These are phyloP conservation scores for crab-eating macaque (Macaca fascicularis) DNA, from an alignment of 2,113 vertebrate species.

Conservation along the genomic window DNA sequence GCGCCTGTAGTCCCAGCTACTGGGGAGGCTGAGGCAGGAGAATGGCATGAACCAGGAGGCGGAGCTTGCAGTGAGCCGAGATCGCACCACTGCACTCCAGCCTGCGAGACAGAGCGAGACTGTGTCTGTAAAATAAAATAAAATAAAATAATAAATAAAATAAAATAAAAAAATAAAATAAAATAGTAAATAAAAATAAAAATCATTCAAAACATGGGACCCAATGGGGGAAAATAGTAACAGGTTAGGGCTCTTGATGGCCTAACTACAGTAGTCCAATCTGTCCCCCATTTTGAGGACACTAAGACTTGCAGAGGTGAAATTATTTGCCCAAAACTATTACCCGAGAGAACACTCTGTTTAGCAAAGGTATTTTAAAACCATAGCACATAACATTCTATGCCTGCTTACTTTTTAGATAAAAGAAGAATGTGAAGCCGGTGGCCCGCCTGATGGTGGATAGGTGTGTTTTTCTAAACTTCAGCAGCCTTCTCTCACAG, in stretches of 20 bases:
- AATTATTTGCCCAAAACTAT: neutral
- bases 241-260: neutral
- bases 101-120: too few species aligned
- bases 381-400: neutral
- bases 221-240: neutral
- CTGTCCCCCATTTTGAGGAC: neutral
- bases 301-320: neutral
- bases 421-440: neutral
- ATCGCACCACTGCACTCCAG: too few species aligned
- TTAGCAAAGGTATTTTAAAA: neutral
- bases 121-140: too few species aligned
- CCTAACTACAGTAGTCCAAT: neutral
- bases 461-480: neutral
- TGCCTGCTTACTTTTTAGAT: neutral
- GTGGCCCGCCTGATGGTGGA: neutral
- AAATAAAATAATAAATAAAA: neutral
- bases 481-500: neutral
- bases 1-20: too few species aligned
- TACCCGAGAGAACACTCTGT: neutral
- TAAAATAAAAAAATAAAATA: neutral
- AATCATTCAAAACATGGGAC: neutral
- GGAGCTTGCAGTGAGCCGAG: too few species aligned
- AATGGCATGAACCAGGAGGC: too few species aligned
- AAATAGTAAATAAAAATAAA: neutral
- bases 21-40: too few species aligned